Conservation (phyloP, 2,888 invertebrate species). For the Aspidapion aeneum region DNA sequence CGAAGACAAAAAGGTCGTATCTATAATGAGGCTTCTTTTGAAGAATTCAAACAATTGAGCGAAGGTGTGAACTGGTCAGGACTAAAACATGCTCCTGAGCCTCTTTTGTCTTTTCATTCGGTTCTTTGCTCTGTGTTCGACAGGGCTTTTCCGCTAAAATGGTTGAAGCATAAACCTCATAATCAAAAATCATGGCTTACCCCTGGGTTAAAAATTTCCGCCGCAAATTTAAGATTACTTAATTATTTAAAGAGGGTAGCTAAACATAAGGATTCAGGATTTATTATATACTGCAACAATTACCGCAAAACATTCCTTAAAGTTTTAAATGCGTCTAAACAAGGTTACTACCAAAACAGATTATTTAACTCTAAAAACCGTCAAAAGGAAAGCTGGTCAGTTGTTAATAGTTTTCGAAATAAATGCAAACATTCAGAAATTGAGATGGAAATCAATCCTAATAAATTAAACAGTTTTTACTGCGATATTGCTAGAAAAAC, state of each 20-base stretch:
- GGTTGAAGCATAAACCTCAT: not conserved
- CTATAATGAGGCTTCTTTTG: not conserved
- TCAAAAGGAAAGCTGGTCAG: not conserved
- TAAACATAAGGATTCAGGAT: no score
- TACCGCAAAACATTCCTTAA: not conserved
- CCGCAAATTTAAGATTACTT: not conserved
- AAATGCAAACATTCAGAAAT: not conserved
- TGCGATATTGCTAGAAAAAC: not conserved
- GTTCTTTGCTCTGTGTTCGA: not conserved
- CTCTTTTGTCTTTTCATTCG: not conserved
- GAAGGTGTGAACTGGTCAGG: not conserved
- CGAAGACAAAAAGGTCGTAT: not conserved
- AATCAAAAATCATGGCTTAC: not conserved
- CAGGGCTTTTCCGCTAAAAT: not conserved
- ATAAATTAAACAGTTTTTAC: not conserved
- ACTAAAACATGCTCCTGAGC: not conserved
- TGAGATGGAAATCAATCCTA: not conserved
- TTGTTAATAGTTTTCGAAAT: not conserved
- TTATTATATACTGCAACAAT: no score
- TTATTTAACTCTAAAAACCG: not conserved
- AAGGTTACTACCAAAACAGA: not conserved
- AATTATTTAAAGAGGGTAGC: no score
- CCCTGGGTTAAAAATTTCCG: not conserved
- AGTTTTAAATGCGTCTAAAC: not conserved
- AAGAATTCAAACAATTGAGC: not conserved